Evolutionary conservation across 2,888 invertebrate genomes (phyloP).

Genomic region (Neoascia interrupta): DNA sequence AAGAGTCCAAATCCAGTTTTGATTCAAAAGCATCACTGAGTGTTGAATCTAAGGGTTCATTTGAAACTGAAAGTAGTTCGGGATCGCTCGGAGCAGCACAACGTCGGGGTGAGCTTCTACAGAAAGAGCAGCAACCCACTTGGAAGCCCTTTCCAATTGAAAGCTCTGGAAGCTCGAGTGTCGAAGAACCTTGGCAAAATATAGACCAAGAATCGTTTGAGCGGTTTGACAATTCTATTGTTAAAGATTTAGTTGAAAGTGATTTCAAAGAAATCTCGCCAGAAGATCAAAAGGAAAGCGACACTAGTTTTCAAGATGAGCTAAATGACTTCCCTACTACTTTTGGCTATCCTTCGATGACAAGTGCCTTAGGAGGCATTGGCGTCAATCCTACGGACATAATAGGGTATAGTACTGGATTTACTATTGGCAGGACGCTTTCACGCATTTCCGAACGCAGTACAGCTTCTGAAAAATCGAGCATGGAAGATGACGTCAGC

Average conservation of each 20-base stretch:
- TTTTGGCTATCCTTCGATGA: conserved; percentile 85
- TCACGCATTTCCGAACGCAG: conserved; percentile 93
- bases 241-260: conserved; percentile 77
- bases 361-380: conserved; percentile 80
- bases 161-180: conserved; percentile 91
- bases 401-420: conserved; percentile 87
- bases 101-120: conserved; percentile 82
- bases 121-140: conserved; percentile 87
- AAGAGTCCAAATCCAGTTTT: conserved; percentile 83
- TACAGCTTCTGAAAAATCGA: conserved; percentile 92
- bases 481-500: conserved; percentile 91
- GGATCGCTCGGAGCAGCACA: conserved; percentile 87
- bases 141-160: conserved; percentile 92
- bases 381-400: conserved; percentile 84
- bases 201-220: conserved; percentile 86
- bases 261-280: conserved; percentile 80
- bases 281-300: conserved; percentile 82
- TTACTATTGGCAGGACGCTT: conserved; percentile 87
- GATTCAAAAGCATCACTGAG: conserved; percentile 84
- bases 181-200: conserved; percentile 91
- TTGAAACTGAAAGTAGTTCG: conserved; percentile 88
- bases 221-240: conserved; percentile 79
- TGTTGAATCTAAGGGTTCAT: conserved; percentile 86
- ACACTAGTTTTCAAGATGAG: conserved; percentile 87
- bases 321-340: conserved; percentile 87